Base-by-base conservation (phyloP, 2,888 invertebrate species). In the Nemapogon koenigi region DNA sequence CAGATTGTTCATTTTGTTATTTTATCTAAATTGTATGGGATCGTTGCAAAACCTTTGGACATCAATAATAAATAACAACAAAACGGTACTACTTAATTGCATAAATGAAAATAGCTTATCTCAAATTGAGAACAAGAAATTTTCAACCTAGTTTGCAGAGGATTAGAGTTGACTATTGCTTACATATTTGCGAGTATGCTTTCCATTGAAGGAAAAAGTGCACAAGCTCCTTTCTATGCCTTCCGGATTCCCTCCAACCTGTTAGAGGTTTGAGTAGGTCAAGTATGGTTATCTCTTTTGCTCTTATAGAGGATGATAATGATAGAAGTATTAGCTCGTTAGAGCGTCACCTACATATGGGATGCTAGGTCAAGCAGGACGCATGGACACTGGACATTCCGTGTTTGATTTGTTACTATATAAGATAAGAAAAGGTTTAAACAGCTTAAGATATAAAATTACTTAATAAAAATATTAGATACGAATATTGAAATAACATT, bases 121-220 rank as follows among this genome's bases (percentile, higher is more conserved):
- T n/a, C n/a, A n/a, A n/a, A n/a, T n/a, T n/a, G n/a, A n/a, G n/a
- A n/a, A n/a, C n/a, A n/a, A n/a, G n/a, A n/a, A n/a, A n/a, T n/a
- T n/a, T n/a, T n/a, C n/a, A n/a, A n/a, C n/a, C n/a, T n/a, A n/a
- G n/a, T n/a, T n/a, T n/a, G n/a, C n/a, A n/a, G n/a, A n/a, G n/a
- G n/a, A n/a, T n/a, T 26, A 26, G 26, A 13, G 28, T 11, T 28
- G 14, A 28, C 15, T 15, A 28, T 28, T n/a, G 31, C 15, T 31
- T 16, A 10, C 31, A 15, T 16, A 16, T 7, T 4, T 11, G 8
- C 4, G 17, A 6, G 11, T 17, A 19, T 19, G 71, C 73, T 75
- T 76, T 75, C 75, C 75, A 71, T 66, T 73, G 71, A 72, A 70
- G 65, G 72, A 73, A 76, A 75, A 76, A 75, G 75, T 75, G 75